A percentile compares a stretch with the other conserved stretches of the same genome.
Conservation (phyloP, 1,140 invertebrate genomes). For the Macrosteles quadrilineatus region DNA sequence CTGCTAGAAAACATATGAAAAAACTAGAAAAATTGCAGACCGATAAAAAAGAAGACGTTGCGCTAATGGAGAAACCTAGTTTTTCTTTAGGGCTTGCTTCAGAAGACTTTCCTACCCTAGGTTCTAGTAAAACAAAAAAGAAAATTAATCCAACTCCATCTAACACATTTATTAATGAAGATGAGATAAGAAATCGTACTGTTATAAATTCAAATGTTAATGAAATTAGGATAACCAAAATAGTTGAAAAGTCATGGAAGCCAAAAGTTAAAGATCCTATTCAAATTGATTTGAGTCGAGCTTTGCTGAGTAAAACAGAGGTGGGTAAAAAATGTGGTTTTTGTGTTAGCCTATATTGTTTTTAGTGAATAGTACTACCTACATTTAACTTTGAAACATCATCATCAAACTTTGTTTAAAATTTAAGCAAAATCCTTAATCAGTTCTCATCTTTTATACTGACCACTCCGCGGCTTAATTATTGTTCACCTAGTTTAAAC, state of each 20-base stretch:
- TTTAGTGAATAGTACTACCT: no score
- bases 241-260: background rate
- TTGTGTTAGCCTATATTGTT: no score
- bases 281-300: background rate
- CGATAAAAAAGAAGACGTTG: background rate
- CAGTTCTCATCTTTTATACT: no score
- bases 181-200: no score
- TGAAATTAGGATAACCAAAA: background rate
- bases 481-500: no score
- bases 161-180: background rate
- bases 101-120: background rate
- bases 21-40: background rate
- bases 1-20: background rate
- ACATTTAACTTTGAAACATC: no score
- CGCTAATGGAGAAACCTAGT: background rate
- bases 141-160: no score
- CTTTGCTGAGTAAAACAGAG: background rate
- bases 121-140: background rate
- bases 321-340: background rate
- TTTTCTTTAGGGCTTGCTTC: background rate
- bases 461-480: no score
- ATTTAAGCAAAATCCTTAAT: no score
- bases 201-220: no score
- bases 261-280: background rate
- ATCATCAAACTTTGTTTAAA: no score